phyloP scores from a whole-genome alignment of 2,113 vertebrate species.

The Columba livia region DNA sequence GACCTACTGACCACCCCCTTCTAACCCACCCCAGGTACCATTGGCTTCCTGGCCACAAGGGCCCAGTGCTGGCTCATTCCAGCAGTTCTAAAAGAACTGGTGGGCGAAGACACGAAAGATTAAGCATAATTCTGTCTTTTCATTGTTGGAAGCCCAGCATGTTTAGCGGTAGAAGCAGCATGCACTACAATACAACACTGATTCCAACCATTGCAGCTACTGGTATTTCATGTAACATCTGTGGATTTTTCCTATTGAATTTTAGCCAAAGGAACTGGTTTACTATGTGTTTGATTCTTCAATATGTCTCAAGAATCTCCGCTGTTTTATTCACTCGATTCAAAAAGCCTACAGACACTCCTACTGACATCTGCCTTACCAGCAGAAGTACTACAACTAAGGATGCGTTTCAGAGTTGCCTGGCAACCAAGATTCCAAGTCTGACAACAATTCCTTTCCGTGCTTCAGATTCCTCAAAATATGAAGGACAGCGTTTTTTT shows the following conservation, averaged over 20 bases:
- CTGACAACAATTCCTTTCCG: background rate
- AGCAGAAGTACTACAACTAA: background rate
- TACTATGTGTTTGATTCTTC: background rate
- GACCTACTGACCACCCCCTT: no score
- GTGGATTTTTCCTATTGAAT: background rate
- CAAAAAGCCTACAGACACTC: background rate
- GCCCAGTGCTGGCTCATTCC: background rate
- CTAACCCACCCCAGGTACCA: no score
- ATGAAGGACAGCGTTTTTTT: background rate
- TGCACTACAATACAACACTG: background rate
- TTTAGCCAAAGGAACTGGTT: background rate
- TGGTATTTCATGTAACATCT: rapidly evolving
- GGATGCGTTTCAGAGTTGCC: background rate
- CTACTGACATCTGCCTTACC: background rate
- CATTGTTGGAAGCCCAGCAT: background rate
- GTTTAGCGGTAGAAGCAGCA: background rate
- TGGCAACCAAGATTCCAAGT: background rate
- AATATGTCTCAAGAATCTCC: background rate
- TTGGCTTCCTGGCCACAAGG: no score
- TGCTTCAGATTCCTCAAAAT: background rate
- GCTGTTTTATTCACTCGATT: background rate
- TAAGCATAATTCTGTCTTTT: background rate
- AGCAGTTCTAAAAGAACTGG: background rate
- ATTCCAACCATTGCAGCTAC: background rate
- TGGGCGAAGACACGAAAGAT: background rate